Conservation (phyloP, 2,113 vertebrate genomes). For the Semnornis frantzii region DNA sequence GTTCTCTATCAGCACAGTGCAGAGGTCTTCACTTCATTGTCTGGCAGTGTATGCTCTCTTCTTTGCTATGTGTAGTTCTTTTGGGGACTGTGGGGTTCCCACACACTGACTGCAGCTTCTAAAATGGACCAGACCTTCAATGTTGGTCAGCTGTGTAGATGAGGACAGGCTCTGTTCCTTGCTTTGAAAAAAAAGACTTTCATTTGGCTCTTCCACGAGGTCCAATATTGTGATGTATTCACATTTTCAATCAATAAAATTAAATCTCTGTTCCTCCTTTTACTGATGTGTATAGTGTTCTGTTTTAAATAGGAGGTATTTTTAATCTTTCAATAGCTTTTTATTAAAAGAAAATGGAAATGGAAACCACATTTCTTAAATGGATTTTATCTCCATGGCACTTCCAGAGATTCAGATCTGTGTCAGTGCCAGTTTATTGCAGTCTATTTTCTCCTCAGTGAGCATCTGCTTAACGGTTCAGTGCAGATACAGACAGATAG, state of each 20-base stretch:
- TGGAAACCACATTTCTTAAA: constrained; percentile 43
- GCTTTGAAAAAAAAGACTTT: not conserved
- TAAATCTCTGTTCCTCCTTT: not conserved
- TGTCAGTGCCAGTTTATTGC: constrained; percentile 40
- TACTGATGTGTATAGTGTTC: not conserved
- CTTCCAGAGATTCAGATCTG: constrained; percentile 36
- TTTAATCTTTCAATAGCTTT: constrained; percentile 41
- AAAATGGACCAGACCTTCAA: not conserved
- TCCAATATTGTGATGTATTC: not conserved
- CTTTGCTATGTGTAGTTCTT: not conserved
- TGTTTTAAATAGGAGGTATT: constrained; percentile 23
- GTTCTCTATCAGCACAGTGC: not conserved
- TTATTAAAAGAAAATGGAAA: constrained; percentile 66
- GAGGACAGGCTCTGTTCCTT: not conserved
- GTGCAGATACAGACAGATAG: constrained; percentile 23
- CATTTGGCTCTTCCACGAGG: not conserved
- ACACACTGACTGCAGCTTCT: not conserved
- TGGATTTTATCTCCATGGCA: constrained; percentile 17
- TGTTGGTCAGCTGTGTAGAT: not conserved
- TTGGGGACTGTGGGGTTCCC: not conserved
- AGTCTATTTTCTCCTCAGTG: constrained; percentile 36
- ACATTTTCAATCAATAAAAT: not conserved
- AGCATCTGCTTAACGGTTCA: constrained; percentile 54
- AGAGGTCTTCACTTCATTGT: not conserved
- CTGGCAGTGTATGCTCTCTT: not conserved